Base-by-base conservation (phyloP, 2,797 vertebrate genomes). In the Monodelphis domestica region DNA sequence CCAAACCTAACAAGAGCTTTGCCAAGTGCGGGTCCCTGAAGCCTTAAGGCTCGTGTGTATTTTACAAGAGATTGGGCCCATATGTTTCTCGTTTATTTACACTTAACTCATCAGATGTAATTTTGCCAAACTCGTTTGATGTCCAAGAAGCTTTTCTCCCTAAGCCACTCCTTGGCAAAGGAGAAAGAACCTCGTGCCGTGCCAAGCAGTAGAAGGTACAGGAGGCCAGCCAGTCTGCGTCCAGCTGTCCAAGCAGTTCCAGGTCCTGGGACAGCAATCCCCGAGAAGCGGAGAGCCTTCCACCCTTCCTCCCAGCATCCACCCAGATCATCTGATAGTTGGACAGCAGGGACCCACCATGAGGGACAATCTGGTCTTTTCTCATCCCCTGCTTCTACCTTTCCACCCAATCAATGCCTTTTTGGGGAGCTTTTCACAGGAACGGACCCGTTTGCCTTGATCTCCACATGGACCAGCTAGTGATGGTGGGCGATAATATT, bases 91-190 rank as follows among this genome's bases (percentile, higher is more conserved):
- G 52, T 97, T 96, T 97, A 97, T 97, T 97, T 97, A 96, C 96
- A 97, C 96, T 97, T 96, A 97, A 97, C 95, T 97, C 97, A 97
- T 97, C 97, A 97, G 95, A 97, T 97, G 96, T 93, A 97, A 91
- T 97, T 97, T 97, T 97, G 97, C 97, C 96, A 97, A 92, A 94
- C 91, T 95, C 84, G 88, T 91, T 93, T 15, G 2, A 96, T 93
- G 89, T 97, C 97, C 96, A 97, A 95, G 93, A 95, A 95, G 95
- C 94, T 92, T 94, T 97, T 96, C 89, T 94, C 94, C 93, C 93
- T 95, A 54, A 89, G 95, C 95, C 30, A 51, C 92, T 70, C 91
- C 94, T 87, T 57, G 52, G 91, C 70, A 88, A 45, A 78, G 70
- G 90, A 90, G 70, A 24, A 26, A 84, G 38, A 84, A 45, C 10